Percentiles rank a stretch among this genome's conserved stretches.
Conservation (phyloP, 2,888 invertebrate species). For the Magallana nippona region DNA sequence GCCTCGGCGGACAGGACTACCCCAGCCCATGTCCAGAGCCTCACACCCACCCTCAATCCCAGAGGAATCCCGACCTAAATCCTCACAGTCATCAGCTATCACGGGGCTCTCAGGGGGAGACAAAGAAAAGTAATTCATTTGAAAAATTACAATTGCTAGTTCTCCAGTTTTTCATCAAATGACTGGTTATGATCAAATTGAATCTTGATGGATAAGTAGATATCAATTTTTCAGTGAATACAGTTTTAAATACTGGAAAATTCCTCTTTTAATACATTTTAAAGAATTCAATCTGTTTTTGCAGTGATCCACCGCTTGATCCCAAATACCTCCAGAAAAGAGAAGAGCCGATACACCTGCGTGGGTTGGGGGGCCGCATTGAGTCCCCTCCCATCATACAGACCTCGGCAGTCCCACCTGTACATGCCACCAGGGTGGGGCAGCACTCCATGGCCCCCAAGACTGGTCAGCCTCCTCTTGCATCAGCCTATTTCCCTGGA, state of each 20-base stretch:
- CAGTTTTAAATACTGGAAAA: too few relatives aligned
- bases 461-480: constrained; percentile 67
- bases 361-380: constrained; percentile 60
- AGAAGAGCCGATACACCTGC: constrained; percentile 71
- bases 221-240: too few relatives aligned
- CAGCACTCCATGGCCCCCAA: constrained; percentile 71
- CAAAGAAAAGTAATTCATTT: constrained; percentile 72
- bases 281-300: constrained; percentile 51
- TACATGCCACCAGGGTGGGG: constrained; percentile 62
- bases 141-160: not conserved
- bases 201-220: too few relatives aligned
- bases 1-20: constrained; percentile 67
- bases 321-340: constrained; percentile 73
- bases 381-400: constrained; percentile 62
- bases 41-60: constrained; percentile 67
- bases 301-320: constrained; percentile 75
- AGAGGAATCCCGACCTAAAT: constrained; percentile 67
- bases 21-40: constrained; percentile 63
- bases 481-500: constrained; percentile 75
- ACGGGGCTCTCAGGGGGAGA: constrained; percentile 67
- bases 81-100: constrained; percentile 60
- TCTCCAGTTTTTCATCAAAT: too few relatives aligned
- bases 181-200: too few relatives aligned
- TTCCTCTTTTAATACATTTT: too few relatives aligned
- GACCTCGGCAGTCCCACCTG: constrained; percentile 50